These are phyloP conservation scores for Paralvinella palmiformis DNA, from an alignment of 1,140 invertebrate genomes.

Conservation along the genomic window DNA sequence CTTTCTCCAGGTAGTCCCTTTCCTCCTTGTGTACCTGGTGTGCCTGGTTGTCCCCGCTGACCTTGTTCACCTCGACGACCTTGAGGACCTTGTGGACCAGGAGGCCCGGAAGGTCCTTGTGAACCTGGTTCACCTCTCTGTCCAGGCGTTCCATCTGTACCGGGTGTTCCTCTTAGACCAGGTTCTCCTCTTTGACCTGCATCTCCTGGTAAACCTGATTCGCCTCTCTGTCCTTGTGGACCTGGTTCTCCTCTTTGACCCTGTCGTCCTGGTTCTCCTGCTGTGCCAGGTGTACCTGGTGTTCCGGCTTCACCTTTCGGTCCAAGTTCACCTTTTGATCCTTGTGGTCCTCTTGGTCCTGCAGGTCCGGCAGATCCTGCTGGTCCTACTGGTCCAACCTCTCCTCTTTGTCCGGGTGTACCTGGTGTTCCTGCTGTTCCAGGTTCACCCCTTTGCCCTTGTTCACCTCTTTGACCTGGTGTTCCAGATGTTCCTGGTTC, in stretches of 20 bases:
- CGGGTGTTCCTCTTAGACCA: background rate
- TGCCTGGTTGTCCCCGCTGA: too few species aligned
- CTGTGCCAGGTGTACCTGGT: too few species aligned
- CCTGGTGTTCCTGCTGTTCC: constrained; percentile 64
- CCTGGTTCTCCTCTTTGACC: too few species aligned
- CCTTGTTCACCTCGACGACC: constrained; percentile 1
- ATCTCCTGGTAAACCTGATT: too few species aligned
- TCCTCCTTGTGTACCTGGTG: too few species aligned
- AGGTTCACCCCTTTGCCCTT: background rate
- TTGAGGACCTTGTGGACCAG: constrained; percentile 7
- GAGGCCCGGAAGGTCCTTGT: background rate
- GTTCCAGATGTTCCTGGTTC: background rate
- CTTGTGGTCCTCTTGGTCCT: constrained; percentile 56
- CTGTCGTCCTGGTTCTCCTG: too few species aligned
- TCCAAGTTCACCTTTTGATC: constrained; percentile 17
- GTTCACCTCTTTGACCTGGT: constrained; percentile 7
- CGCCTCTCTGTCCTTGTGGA: too few species aligned
- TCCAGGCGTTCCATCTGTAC: background rate
- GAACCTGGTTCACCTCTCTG: background rate
- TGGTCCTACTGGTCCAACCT: constrained; percentile 23
- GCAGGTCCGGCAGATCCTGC: constrained; percentile 55
- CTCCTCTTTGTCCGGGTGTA: constrained; percentile 63
- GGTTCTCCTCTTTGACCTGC: too few species aligned
- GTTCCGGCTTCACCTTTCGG: too few species aligned
- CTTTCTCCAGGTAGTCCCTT: too few species aligned